Percentiles rank a stretch among this genome's conserved stretches.
These are phyloP conservation scores for Pseudorasbora parva DNA, from an alignment of 2,113 vertebrate genomes.

Conservation along the genomic window DNA sequence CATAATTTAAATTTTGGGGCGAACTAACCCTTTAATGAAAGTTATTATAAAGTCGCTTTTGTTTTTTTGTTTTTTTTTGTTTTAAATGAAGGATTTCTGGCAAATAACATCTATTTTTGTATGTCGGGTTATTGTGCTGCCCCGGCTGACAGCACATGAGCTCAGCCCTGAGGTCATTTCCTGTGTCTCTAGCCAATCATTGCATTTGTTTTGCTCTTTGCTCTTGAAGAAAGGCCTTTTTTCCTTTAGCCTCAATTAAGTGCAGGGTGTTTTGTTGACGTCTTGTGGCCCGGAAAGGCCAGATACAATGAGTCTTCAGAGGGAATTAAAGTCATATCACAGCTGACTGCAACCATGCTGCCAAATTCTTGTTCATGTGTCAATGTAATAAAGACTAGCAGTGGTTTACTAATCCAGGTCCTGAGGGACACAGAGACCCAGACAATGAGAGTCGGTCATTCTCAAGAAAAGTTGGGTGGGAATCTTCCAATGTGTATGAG, in stretches of 20 bases:
- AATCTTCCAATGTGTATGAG: too few species aligned
- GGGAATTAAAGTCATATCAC: constrained; percentile 68
- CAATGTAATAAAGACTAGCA: background rate
- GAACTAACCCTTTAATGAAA: too few species aligned
- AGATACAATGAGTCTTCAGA: constrained; percentile 63
- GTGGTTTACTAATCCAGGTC: constrained; percentile 44
- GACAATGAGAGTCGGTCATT: constrained; percentile 57
- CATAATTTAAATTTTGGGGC: too few species aligned
- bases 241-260: constrained; percentile 59
- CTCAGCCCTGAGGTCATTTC: constrained; percentile 74
- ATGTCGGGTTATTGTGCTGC: constrained; percentile 61
- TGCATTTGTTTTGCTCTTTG: constrained; percentile 54
- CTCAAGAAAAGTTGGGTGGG: too few species aligned
- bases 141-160: constrained; percentile 67
- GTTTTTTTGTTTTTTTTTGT: too few species aligned
- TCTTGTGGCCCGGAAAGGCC: constrained; percentile 73
- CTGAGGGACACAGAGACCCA: constrained; percentile 45
- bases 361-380: constrained; percentile 18
- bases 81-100: background rate
- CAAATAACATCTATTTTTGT: constrained; percentile 8
- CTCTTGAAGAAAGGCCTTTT: constrained; percentile 67
- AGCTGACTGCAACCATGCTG: constrained; percentile 8
- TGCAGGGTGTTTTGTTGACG: constrained; percentile 73
- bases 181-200: constrained; percentile 60
- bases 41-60: background rate